phyloP scores from a whole-genome alignment of 2,888 invertebrate species.

The Eurytoma adleriae region DNA sequence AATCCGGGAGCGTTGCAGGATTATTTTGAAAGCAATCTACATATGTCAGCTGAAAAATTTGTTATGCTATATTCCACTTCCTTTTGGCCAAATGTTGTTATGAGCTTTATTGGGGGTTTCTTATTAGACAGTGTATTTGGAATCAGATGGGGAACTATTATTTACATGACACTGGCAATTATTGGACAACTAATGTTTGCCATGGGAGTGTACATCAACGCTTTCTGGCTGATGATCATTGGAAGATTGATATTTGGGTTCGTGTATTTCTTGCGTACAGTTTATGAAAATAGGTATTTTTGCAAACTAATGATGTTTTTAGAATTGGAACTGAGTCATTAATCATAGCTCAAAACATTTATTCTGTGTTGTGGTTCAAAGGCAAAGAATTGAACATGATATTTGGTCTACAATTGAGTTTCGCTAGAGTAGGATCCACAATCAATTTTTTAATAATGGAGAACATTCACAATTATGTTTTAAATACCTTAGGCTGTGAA shows the following conservation, averaged over 20 bases:
- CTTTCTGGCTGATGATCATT: constrained; percentile 92
- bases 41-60: constrained; percentile 89
- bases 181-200: constrained; percentile 94
- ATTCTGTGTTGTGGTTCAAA: constrained; percentile 98
- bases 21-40: constrained; percentile 88
- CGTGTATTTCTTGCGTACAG: constrained; percentile 18
- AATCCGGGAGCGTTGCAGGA: constrained; percentile 95
- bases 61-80: constrained; percentile 94
- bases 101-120: constrained; percentile 98
- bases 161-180: constrained; percentile 92
- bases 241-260: constrained; percentile 97
- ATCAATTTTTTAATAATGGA: constrained; percentile 96
- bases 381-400: constrained; percentile 99
- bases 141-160: constrained; percentile 92
- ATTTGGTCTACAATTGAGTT: constrained; percentile 96
- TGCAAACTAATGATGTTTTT: constrained; percentile 47
- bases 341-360: constrained; percentile 97
- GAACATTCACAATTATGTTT: constrained; percentile 88
- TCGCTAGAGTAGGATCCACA: constrained; percentile 96
- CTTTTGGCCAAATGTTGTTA: constrained; percentile 97
- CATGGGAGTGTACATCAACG: constrained; percentile 86
- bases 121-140: constrained; percentile 97
- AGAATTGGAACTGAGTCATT: constrained; percentile 97
- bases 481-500: constrained; percentile 78
- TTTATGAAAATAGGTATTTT: not conserved